Percentiles rank a stretch among this genome's conserved stretches.
Evolutionary conservation across 2,888 invertebrate species (phyloP).

Genomic region (Arenicola marina): DNA sequence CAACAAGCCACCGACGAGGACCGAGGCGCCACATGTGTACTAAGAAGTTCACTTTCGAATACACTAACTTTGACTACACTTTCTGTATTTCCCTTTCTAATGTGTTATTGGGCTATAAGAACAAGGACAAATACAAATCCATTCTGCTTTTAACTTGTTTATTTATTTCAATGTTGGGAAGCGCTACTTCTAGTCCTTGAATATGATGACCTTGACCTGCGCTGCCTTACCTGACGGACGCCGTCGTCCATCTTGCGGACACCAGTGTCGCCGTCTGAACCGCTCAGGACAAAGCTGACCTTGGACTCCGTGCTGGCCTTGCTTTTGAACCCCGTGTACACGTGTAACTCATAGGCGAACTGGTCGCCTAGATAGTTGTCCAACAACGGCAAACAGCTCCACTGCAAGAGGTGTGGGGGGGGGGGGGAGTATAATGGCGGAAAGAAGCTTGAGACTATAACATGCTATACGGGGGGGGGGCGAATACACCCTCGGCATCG

Average conservation of each 20-base stretch:
- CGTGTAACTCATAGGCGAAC: conserved; percentile 13
- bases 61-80: background rate
- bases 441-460: too few species aligned
- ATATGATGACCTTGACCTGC: background rate
- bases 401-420: conserved; percentile 6
- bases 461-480: too few species aligned
- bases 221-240: background rate
- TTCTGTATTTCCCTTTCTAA: background rate
- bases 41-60: background rate
- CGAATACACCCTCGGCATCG: too few species aligned
- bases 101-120: too few species aligned
- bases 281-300: conserved; percentile 13
- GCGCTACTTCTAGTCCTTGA: too few species aligned
- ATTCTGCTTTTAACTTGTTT: too few species aligned
- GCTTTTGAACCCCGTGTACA: conserved; percentile 9
- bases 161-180: too few species aligned
- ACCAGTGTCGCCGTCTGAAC: conserved; percentile 14
- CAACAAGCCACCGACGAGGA: too few species aligned
- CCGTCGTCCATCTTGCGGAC: conserved; percentile 5
- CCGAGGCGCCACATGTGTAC: too few species aligned
- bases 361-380: conserved; percentile 14
- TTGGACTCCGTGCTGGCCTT: conserved; percentile 11
- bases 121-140: too few species aligned
- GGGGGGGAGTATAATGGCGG: too few species aligned
- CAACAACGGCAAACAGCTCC: conserved; percentile 10